phyloP scores from a whole-genome alignment of 2,797 vertebrate species.

The Cynodonichthys magdalenae region DNA sequence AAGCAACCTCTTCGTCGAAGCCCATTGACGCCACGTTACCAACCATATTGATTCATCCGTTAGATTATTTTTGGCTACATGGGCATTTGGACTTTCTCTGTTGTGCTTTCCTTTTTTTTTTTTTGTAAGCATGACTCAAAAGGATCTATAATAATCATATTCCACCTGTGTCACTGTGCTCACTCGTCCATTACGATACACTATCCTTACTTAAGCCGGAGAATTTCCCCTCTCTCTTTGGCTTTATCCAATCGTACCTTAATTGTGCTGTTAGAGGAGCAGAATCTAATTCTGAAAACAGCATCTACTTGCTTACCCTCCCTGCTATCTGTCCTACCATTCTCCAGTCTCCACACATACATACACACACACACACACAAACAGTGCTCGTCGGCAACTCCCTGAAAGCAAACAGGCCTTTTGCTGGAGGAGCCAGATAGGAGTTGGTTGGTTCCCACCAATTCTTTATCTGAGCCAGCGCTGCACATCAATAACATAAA shows the following conservation, averaged over 20 bases:
- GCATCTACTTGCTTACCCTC: slow-evolving; percentile 63
- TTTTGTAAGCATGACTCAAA: slow-evolving; percentile 74
- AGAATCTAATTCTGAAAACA: slow-evolving; percentile 79
- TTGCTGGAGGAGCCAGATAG: slow-evolving; percentile 81
- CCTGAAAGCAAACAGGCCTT: slow-evolving; percentile 77
- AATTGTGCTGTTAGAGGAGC: slow-evolving; percentile 75
- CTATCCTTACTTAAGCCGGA: slow-evolving; percentile 58
- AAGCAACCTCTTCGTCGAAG: slow-evolving; percentile 68
- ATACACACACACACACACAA: slow-evolving; percentile 32
- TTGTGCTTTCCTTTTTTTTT: slow-evolving; percentile 2
- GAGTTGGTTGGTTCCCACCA: slow-evolving; percentile 75
- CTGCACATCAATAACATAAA: slow-evolving; percentile 82
- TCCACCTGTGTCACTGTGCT: slow-evolving; percentile 68
- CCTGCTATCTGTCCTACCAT: slow-evolving; percentile 56
- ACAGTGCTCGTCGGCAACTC: slow-evolving; percentile 66
- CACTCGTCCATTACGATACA: slow-evolving; percentile 72
- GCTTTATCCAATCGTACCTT: slow-evolving; percentile 54
- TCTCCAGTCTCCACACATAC: slow-evolving; percentile 45
- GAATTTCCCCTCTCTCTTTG: slow-evolving; percentile 29
- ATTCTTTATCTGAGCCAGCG: slow-evolving; percentile 79
- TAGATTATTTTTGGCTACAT: slow-evolving; percentile 70
- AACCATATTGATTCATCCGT: slow-evolving; percentile 65
- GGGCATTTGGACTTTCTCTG: slow-evolving; percentile 31
- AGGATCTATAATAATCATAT: slow-evolving; percentile 83
- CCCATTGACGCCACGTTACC: slow-evolving; percentile 67